Percentiles rank a stretch among this genome's conserved stretches.
These are phyloP conservation scores for Axis porcinus DNA, from an alignment of 2,113 vertebrate species.

Conservation along the genomic window DNA sequence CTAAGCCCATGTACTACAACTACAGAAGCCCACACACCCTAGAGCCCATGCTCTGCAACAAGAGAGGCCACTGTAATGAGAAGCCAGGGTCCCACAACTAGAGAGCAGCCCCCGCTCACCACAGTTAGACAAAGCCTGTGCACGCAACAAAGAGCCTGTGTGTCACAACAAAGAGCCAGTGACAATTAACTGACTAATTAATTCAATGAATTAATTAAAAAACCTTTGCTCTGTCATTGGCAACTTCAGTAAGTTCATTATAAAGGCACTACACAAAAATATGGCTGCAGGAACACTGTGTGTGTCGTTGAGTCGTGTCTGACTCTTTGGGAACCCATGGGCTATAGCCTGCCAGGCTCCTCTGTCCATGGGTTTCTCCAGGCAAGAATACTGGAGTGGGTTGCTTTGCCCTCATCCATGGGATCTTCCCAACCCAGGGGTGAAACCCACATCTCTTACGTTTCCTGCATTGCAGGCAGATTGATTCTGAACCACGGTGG, in stretches of 20 bases:
- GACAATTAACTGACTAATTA: neutral
- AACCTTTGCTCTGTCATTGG: neutral
- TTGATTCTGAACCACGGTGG: neutral
- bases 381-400: neutral
- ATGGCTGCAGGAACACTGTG: neutral
- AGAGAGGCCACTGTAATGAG: neutral
- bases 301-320: neutral
- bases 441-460: rapidly evolving
- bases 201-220: neutral
- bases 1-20: neutral
- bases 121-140: neutral
- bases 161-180: neutral
- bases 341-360: neutral
- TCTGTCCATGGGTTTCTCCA: neutral
- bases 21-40: neutral
- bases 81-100: neutral
- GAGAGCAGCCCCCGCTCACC: neutral
- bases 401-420: neutral
- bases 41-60: neutral
- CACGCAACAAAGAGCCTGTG: neutral
- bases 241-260: neutral
- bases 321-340: neutral
- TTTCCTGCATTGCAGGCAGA: neutral
- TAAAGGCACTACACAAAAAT: neutral
- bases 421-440: neutral